Base-by-base conservation (phyloP, 2,888 invertebrate genomes). In the Loripinus fragilis region DNA sequence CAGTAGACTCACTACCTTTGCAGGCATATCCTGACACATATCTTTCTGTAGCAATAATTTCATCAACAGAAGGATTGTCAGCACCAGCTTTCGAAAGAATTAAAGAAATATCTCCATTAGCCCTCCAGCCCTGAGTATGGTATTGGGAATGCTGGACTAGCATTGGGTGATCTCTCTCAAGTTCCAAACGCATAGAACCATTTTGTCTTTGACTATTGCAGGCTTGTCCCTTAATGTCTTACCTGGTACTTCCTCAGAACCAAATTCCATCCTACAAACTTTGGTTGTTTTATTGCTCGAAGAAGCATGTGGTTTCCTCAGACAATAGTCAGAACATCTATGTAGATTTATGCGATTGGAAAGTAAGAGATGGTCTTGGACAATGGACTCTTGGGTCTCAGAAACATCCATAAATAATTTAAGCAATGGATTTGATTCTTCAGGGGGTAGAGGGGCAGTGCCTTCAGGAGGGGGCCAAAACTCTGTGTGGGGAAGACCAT, bases 381-480 rank as follows among this genome's bases (percentile, higher is more conserved):
- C n/a, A n/a, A n/a, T n/a, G n/a, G n/a, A n/a, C n/a, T n/a, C n/a
- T n/a, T n/a, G n/a, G n/a, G n/a, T n/a, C n/a, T n/a, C n/a, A n/a
- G n/a, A n/a, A n/a, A n/a, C 84, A 85, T 85, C 84, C 82, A 86
- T 82, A 12, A 85, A 23, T n/a, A 87, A 50, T 38, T 38, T 38
- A 12, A 38, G 38, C 5, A 38, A 12, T 38, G 38, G 38, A 38
- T 38, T 38, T 38, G 80, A 78, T 5, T 85, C 74, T 72, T 83
- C 82, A 25, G 83, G 81, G 33, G 85, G 86, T 17, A 74, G 52
- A 23, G 67, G 66, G 23, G 81, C 83, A 55, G 80, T 79, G 25
- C 86, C 85, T 67, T 87, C 86, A 23, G 82, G 87, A 8, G 85
- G 85, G 7, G 85, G 83, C 86, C 87, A 87, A 0, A 86, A 69